These are phyloP conservation scores for Stegana nigrithorax DNA, from an alignment of 2,888 invertebrate genomes.

Conservation along the genomic window DNA sequence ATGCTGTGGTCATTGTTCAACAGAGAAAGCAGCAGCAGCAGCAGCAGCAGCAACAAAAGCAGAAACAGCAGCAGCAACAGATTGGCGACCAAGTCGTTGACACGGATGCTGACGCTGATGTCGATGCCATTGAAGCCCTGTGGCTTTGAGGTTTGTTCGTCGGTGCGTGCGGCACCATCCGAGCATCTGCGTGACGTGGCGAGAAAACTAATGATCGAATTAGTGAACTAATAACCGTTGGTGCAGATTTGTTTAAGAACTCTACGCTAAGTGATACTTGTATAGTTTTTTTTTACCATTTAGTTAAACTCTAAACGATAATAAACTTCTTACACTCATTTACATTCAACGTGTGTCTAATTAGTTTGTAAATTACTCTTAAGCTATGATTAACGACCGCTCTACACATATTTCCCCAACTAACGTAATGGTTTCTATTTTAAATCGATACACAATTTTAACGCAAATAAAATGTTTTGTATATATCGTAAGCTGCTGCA, in stretches of 20 bases:
- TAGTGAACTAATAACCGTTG: neutral
- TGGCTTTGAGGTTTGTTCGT: conserved; percentile 38
- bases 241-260: no score
- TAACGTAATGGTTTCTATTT: no score
- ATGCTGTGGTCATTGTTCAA: conserved; percentile 39
- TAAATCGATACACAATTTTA: no score
- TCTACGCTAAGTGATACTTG: conserved; percentile 49
- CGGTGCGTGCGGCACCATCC: no score
- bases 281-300: conserved; percentile 36
- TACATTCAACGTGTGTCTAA: no score
- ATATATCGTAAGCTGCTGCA: no score
- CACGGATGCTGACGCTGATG: conserved; percentile 44
- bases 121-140: conserved; percentile 50
- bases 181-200: neutral
- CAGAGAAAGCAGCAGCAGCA: conserved; percentile 15
- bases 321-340: no score
- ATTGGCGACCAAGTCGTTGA: conserved; percentile 12
- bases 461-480: no score
- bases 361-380: no score
- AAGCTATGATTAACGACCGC: no score
- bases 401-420: no score
- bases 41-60: conserved; percentile 37
- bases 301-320: neutral
- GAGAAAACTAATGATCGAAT: neutral
- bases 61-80: conserved; percentile 29